A percentile compares a stretch with the other conserved stretches of the same genome.
Conservation (phyloP, 2,888 invertebrate genomes). For the Laothoe populi region DNA sequence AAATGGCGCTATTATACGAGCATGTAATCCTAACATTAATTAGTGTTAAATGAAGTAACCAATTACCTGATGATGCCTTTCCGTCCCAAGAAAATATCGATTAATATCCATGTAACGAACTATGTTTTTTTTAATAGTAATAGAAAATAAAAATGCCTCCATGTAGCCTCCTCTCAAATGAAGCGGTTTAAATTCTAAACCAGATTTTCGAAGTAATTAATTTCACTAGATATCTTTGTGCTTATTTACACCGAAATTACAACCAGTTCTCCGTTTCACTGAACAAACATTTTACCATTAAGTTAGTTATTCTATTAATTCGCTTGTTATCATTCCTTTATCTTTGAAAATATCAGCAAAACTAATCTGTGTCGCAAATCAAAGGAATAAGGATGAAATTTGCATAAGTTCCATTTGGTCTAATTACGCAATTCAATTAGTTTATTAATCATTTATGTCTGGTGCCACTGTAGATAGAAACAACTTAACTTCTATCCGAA, state of each 20-base stretch:
- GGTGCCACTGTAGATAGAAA: not conserved
- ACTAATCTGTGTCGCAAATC: not conserved
- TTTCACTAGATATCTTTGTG: conserved; percentile 8
- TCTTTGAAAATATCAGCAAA: conserved; percentile 5
- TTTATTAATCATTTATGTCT: not conserved
- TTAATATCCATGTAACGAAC: too few relatives aligned
- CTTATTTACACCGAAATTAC: conserved; percentile 7
- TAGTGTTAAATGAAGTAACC: too few relatives aligned
- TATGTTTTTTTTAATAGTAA: too few relatives aligned
- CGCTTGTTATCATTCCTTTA: conserved; percentile 16
- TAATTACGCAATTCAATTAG: conserved; percentile 22
- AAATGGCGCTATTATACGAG: too few relatives aligned
- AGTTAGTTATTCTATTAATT: conserved; percentile 8
- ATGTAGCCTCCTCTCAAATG: too few relatives aligned
- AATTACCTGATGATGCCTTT: too few relatives aligned
- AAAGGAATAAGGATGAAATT: not conserved
- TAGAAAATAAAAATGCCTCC: too few relatives aligned
- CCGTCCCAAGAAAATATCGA: too few relatives aligned
- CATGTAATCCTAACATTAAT: too few relatives aligned
- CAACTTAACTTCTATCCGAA: too few relatives aligned
- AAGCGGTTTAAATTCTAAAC: not conserved
- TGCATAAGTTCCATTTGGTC: conserved; percentile 10
- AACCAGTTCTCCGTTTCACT: conserved; percentile 1
- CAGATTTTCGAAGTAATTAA: conserved; percentile 1
- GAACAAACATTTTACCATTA: conserved; percentile 13